Evolutionary conservation across 2,797 vertebrate species (phyloP).

Genomic region (Melanogrammus aeglefinus): DNA sequence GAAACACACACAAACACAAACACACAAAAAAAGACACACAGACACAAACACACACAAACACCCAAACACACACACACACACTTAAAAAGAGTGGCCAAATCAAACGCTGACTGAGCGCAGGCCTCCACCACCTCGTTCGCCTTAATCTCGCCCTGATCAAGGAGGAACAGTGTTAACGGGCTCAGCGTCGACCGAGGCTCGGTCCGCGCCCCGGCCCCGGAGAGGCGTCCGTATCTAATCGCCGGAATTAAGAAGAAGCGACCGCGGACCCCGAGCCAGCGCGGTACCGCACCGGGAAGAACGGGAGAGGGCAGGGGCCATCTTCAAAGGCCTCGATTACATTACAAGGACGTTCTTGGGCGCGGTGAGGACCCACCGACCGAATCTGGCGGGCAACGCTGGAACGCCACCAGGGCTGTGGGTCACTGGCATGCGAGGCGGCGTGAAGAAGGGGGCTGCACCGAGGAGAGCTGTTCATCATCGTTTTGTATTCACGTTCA

Average conservation of each 20-base stretch:
- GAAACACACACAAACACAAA: too few relatives aligned
- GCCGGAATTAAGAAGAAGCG: conserved; percentile 46
- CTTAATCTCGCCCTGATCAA: neutral
- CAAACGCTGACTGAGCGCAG: neutral
- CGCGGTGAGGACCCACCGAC: neutral
- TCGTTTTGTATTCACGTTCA: neutral
- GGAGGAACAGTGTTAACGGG: neutral
- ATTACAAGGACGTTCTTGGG: conserved; percentile 24
- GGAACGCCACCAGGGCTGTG: neutral
- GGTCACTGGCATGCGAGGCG: neutral
- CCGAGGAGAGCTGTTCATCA: neutral
- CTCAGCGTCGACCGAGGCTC: neutral
- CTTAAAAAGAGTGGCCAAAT: neutral
- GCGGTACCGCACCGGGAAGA: conserved; percentile 35
- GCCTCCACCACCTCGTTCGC: neutral
- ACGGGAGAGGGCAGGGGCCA: conserved; percentile 24
- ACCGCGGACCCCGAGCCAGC: conserved; percentile 34
- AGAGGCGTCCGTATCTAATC: neutral
- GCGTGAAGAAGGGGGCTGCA: neutral
- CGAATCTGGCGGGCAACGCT: neutral
- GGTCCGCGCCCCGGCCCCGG: neutral
- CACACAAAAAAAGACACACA: too few relatives aligned
- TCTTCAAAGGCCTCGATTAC: conserved; percentile 33
- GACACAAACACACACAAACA: neutral
- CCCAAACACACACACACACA: conserved; percentile 1